These are phyloP conservation scores for Agrochola lota DNA, from an alignment of 2,888 invertebrate genomes.

Conservation along the genomic window DNA sequence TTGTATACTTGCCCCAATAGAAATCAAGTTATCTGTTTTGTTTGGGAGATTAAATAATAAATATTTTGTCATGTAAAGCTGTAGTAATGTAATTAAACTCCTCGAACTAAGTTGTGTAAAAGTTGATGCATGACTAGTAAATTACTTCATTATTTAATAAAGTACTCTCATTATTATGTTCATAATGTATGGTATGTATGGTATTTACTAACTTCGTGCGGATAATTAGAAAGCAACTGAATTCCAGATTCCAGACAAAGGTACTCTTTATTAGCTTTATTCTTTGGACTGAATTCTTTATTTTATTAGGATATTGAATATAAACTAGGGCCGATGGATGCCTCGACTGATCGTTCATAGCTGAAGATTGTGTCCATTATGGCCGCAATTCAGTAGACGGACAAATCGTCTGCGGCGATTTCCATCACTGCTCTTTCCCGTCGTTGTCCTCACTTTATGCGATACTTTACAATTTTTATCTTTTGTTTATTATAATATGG, in stretches of 20 bases:
- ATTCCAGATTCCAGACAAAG: constrained; percentile 17
- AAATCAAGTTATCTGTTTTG: constrained; percentile 48
- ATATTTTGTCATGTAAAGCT: constrained; percentile 37
- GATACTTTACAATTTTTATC: constrained; percentile 38
- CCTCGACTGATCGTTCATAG: constrained; percentile 45
- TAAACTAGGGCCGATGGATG: constrained; percentile 49
- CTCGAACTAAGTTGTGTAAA: constrained; percentile 28
- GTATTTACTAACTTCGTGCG: background rate
- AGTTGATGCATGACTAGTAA: constrained; percentile 30
- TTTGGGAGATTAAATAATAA: constrained; percentile 47
- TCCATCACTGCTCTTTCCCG: constrained; percentile 45
- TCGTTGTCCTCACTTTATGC: constrained; percentile 31
- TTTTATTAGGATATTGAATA: constrained; percentile 59
- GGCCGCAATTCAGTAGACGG: constrained; percentile 53
- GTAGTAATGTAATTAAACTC: too few relatives aligned
- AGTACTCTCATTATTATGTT: constrained; percentile 27
- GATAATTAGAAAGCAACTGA: too few relatives aligned
- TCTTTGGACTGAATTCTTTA: constrained; percentile 43
- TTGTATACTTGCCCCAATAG: constrained; percentile 54
- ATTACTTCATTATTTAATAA: constrained; percentile 49
- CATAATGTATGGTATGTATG: background rate
- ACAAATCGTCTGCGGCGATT: constrained; percentile 53
- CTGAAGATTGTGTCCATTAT: constrained; percentile 58
- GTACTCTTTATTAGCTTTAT: constrained; percentile 21
- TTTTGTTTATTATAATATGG: constrained; percentile 25